Conservation (phyloP, 1,140 invertebrate species). For the Nebria ingens region DNA sequence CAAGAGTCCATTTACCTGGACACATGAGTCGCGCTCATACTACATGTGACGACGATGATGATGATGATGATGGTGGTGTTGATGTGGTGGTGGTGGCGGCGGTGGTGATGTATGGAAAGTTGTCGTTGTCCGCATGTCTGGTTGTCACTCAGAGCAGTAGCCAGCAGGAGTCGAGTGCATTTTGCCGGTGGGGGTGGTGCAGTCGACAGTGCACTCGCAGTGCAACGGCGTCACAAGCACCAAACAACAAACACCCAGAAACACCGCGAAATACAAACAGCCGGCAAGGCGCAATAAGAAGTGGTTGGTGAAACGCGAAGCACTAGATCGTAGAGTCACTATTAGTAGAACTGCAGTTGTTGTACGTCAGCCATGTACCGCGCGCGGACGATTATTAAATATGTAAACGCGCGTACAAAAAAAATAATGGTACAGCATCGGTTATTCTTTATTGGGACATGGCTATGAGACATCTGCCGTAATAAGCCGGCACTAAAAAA, state of each 20-base stretch:
- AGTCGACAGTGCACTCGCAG: neutral
- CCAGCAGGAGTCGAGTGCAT: too few relatives aligned
- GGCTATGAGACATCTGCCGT: conserved; percentile 38
- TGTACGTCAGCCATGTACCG: conserved; percentile 20
- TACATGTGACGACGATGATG: neutral
- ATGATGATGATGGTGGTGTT: neutral
- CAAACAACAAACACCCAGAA: neutral
- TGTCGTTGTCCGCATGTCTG: neutral
- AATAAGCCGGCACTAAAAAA: conserved; percentile 39
- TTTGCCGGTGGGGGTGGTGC: too few relatives aligned
- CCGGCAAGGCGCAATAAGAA: conserved; percentile 12
- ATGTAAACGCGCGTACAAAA: conserved; percentile 35
- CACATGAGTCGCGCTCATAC: neutral
- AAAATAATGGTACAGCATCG: conserved; percentile 26
- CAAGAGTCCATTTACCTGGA: neutral
- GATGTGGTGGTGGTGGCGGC: neutral
- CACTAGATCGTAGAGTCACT: too few relatives aligned
- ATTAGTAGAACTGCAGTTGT: conserved; percentile 19
- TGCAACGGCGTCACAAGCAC: neutral
- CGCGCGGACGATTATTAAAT: conserved; percentile 33
- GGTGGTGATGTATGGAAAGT: too few relatives aligned
- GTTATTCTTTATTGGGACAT: conserved; percentile 39
- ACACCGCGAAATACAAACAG: conserved; percentile 6
- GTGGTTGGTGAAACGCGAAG: conserved; percentile 24
- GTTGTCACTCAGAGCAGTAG: too few relatives aligned